Percentiles rank a stretch among this genome's conserved stretches.
Evolutionary conservation across 2,113 vertebrate species (phyloP).

Genomic region (Larimichthys polyactis): DNA sequence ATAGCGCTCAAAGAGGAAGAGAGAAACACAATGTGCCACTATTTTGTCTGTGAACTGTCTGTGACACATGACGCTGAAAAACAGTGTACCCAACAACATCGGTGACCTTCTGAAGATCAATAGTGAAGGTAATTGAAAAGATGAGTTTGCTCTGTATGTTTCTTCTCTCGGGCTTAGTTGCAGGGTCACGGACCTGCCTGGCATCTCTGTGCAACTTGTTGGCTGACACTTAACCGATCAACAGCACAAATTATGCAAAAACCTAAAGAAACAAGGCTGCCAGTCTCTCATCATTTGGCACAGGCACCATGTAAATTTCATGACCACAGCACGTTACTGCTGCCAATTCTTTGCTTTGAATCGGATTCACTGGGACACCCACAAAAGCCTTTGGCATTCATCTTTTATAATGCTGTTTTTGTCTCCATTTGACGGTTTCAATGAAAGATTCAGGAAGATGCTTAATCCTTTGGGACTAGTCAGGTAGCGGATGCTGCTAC

Average conservation of each 20-base stretch:
- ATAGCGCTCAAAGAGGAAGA: conserved; percentile 60
- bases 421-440: conserved; percentile 52
- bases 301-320: conserved; percentile 75
- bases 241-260: conserved; percentile 49
- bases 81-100: background rate
- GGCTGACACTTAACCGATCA: conserved; percentile 71
- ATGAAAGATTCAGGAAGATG: conserved; percentile 67
- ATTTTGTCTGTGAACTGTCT: conserved; percentile 47
- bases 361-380: conserved; percentile 66
- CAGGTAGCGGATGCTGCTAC: conserved; percentile 60
- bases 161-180: background rate
- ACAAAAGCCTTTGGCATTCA: conserved; percentile 64
- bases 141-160: background rate
- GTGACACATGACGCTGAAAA: conserved; percentile 46
- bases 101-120: conserved; percentile 21
- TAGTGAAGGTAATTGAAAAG: conserved; percentile 35
- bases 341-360: conserved; percentile 68
- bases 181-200: conserved; percentile 25
- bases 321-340: conserved; percentile 68
- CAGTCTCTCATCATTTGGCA: conserved; percentile 70
- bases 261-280: conserved; percentile 48
- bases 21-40: conserved; percentile 38
- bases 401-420: conserved; percentile 71
- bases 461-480: conserved; percentile 65
- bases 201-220: conserved; percentile 66